Percentiles rank a stretch among this genome's conserved stretches.
phyloP scores from a whole-genome alignment of 2,113 vertebrate species.

The Thalassarche chlororhynchos region DNA sequence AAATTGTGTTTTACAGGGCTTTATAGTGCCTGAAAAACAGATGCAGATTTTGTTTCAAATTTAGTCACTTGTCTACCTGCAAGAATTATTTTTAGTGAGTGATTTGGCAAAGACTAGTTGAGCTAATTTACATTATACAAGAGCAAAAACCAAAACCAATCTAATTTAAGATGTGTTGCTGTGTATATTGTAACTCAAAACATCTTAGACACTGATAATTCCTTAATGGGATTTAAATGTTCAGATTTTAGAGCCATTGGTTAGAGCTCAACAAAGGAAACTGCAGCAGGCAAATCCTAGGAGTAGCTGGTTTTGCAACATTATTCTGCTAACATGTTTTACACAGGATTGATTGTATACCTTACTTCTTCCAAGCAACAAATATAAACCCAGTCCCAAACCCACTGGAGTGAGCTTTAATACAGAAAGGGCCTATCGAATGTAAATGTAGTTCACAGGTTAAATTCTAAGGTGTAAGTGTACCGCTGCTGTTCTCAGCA shows the following conservation, averaged over 20 bases:
- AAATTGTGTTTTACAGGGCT: not conserved
- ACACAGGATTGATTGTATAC: not conserved
- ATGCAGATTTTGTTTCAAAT: not conserved
- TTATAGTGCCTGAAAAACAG: not conserved
- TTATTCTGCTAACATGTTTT: not conserved
- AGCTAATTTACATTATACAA: not conserved
- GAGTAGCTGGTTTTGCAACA: not conserved
- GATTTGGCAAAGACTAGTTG: slow-evolving; percentile 20
- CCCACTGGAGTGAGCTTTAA: not conserved
- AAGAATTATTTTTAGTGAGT: slow-evolving; percentile 5
- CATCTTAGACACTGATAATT: not conserved
- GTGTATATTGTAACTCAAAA: not conserved
- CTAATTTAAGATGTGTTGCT: not conserved
- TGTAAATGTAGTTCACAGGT: not conserved
- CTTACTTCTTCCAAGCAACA: not conserved
- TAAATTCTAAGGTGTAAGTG: not conserved
- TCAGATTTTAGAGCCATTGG: not conserved
- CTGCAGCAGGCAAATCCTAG: not conserved
- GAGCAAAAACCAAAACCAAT: not conserved
- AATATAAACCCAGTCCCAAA: not conserved
- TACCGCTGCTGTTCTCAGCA: not conserved
- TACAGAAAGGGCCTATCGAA: not conserved
- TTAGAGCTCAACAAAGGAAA: not conserved
- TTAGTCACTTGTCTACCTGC: not conserved
- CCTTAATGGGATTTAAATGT: slow-evolving; percentile 1